Conservation (phyloP, 2,797 vertebrate species). For the Monodelphis domestica region DNA sequence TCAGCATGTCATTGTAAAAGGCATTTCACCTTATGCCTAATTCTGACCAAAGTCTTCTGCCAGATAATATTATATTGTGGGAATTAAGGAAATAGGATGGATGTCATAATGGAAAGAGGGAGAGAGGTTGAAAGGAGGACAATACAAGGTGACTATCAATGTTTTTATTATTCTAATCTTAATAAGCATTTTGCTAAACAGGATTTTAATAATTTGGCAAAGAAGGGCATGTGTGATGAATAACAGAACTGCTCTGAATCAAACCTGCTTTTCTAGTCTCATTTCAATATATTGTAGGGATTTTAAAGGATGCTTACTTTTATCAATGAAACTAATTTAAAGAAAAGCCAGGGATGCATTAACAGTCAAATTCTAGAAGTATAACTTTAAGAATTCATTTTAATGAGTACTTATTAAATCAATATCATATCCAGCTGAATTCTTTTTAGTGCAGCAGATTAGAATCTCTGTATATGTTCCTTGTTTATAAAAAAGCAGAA, state of each 20-base stretch:
- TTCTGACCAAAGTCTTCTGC: conserved; percentile 36
- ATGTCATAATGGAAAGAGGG: not conserved
- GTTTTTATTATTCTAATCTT: not conserved
- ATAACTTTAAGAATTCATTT: not conserved
- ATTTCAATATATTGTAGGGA: not conserved
- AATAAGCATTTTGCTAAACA: not conserved
- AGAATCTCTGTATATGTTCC: not conserved
- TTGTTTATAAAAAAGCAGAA: not conserved
- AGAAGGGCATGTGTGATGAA: not conserved
- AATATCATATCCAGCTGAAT: not conserved
- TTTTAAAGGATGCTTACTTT: conserved; percentile 7
- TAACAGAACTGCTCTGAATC: not conserved
- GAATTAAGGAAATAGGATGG: not conserved
- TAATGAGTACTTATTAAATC: conserved; percentile 1
- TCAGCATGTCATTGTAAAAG: not conserved
- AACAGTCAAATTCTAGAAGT: not conserved
- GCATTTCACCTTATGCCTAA: conserved; percentile 10
- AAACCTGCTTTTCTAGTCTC: not conserved
- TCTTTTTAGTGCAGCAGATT: not conserved
- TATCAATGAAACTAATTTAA: not conserved
- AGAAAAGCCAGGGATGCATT: not conserved
- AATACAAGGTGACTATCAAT: not conserved
- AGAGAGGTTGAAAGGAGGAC: not conserved
- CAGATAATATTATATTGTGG: not conserved
- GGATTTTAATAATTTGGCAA: not conserved